These are phyloP conservation scores for Lasioglossum figueresi DNA, from an alignment of 2,888 invertebrate species.

Conservation along the genomic window DNA sequence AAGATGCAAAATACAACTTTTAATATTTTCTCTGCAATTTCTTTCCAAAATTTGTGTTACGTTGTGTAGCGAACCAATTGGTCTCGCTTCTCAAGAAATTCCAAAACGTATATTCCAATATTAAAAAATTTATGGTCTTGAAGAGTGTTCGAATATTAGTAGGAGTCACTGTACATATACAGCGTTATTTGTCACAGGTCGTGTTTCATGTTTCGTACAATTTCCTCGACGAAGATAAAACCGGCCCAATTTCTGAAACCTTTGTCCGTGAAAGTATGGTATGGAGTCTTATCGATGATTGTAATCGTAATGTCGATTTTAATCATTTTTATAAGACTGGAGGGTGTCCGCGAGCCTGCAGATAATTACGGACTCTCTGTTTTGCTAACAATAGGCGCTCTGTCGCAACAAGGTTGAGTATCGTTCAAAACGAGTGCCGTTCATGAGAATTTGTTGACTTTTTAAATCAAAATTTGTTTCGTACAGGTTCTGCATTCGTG, in stretches of 20 bases:
- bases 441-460: neutral
- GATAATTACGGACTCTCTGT: slow-evolving; percentile 68
- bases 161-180: too few species aligned
- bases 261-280: slow-evolving; percentile 71
- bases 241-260: slow-evolving; percentile 72
- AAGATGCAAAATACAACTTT: too few species aligned
- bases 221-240: slow-evolving; percentile 68
- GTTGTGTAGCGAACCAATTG: too few species aligned
- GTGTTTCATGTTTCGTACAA: slow-evolving; percentile 75
- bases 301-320: slow-evolving; percentile 56
- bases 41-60: too few species aligned
- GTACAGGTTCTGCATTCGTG: slow-evolving; percentile 73
- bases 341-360: slow-evolving; percentile 57
- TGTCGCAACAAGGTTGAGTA: slow-evolving; percentile 75
- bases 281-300: slow-evolving; percentile 62
- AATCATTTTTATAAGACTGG: slow-evolving; percentile 62
- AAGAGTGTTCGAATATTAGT: too few species aligned
- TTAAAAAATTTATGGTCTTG: too few species aligned
- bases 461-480: neutral
- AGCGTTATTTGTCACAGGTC: slow-evolving; percentile 60
- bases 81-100: too few species aligned
- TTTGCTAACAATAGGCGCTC: slow-evolving; percentile 70
- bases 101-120: too few species aligned
- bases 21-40: too few species aligned
- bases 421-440: neutral